A percentile compares a stretch with the other conserved stretches of the same genome.
These are phyloP conservation scores for Acholoe squamosa DNA, from an alignment of 2,888 invertebrate species.

Conservation along the genomic window DNA sequence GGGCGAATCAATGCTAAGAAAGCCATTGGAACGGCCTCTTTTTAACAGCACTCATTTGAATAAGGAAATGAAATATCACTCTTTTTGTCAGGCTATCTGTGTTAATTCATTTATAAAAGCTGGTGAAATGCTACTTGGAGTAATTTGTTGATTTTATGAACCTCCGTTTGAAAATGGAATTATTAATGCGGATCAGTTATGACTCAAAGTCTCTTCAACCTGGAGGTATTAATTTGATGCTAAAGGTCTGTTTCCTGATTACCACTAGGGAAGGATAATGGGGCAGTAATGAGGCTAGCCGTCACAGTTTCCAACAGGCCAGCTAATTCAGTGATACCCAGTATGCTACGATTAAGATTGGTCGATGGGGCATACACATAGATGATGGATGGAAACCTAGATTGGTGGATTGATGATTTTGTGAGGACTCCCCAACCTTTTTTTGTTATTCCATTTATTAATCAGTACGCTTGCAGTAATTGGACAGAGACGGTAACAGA, in stretches of 20 bases:
- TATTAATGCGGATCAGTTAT: conserved; percentile 1
- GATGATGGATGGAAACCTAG: conserved; percentile 19
- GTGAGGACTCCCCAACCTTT: background rate
- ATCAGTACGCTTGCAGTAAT: conserved; percentile 41
- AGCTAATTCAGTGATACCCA: conserved; percentile 10
- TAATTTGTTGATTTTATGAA: background rate
- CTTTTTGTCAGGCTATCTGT: background rate
- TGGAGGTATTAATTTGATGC: conserved; percentile 10
- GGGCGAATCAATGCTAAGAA: background rate
- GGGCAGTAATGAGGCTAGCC: background rate
- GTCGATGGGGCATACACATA: background rate
- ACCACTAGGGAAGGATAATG: background rate
- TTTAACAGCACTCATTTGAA: background rate
- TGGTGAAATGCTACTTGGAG: background rate
- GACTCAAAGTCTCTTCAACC: background rate
- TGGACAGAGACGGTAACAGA: conserved; percentile 32
- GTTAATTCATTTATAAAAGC: background rate
- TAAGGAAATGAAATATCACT: conserved; percentile 3
- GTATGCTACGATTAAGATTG: background rate
- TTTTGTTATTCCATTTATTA: conserved; percentile 43
- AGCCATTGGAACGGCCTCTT: background rate
- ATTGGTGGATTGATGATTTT: conserved; percentile 33
- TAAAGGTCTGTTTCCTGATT: conserved; percentile 10
- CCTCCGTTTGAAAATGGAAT: background rate
- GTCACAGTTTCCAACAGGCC: background rate